Base-by-base conservation (phyloP, 2,113 vertebrate species). In the Isurus oxyrinchus region DNA sequence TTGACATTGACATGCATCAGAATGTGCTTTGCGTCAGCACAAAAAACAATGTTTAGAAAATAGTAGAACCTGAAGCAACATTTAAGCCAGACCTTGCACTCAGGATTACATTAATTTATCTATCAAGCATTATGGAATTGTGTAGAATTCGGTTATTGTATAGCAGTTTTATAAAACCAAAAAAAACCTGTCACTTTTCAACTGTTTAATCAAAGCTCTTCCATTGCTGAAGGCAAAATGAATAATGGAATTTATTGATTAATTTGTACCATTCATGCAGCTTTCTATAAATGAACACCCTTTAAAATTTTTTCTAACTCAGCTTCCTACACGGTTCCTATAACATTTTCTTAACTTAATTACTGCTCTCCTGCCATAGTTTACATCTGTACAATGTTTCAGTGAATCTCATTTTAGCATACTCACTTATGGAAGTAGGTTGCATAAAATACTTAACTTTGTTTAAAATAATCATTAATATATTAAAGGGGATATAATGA, bases 341-440 rank as follows among this genome's bases (percentile, higher is more conserved):
- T 95, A 69, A 31, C 44, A 95, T 95, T 95, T 76, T 95, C 94
- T 95, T 76, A 91, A 91, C 31, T 57, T 31, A 76, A 76, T 95
- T 72, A 69, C 67, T 55, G 2, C 67, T 72, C 67, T 67, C 25
- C 40, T 16, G 49, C 27, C 44, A 55, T 55, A 55, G 11, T 72
- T 49, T 49, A 95, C 76, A 76, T 55, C 44, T 72, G 94, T 76
- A 53, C 67, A 95, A 55, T 27, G 49, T 95, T 69, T 49, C 67
- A 66, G 61, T 67, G 23, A 67, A 94, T 94, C 63, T 67, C 40
- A 95, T 72, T 72, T 72, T 72, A 55, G 67, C 25, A 69, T 14
- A 95, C 10, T 31, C 94, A 25, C 61, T 66, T 19, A 2, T 53
- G 66, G 44, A 55, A 72, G 14, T 11, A 53, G 72, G 23, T 95